Conservation (phyloP, 2,888 invertebrate species). For the Falcaria lacertinaria region DNA sequence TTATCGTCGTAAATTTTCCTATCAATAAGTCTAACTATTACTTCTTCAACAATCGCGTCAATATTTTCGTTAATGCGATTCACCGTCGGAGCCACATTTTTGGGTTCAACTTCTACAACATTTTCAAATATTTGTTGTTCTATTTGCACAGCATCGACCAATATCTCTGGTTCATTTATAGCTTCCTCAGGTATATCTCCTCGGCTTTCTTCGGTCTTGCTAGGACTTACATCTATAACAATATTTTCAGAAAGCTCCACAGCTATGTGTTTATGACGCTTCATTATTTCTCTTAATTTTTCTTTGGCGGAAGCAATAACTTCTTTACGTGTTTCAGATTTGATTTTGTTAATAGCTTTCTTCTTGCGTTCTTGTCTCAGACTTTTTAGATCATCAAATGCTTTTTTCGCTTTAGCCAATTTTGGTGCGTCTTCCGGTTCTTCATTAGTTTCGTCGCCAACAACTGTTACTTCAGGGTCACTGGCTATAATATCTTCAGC, state of each 20-base stretch:
- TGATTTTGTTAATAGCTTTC: conserved; percentile 69
- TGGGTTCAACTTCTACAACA: conserved; percentile 5
- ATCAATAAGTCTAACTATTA: conserved; percentile 64
- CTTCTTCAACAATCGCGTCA: conserved; percentile 71
- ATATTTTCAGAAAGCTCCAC: conserved; percentile 50
- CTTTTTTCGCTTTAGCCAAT: conserved; percentile 42
- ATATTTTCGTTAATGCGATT: conserved; percentile 54
- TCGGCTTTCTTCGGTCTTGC: conserved; percentile 40
- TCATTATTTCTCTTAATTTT: conserved; percentile 72
- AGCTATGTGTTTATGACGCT: conserved; percentile 66
- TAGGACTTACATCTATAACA: conserved; percentile 24
- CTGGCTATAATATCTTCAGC: conserved; percentile 14
- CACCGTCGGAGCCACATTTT: conserved; percentile 20
- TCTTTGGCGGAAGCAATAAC: conserved; percentile 74
- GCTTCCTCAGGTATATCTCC: conserved; percentile 54
- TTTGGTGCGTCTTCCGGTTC: conserved; percentile 21
- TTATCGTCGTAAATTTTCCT: conserved; percentile 77
- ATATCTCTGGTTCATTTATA: conserved; percentile 18
- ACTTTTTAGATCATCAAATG: conserved; percentile 48
- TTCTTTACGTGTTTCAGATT: conserved; percentile 67
- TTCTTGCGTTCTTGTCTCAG: conserved; percentile 59
- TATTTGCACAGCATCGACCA: conserved; percentile 9
- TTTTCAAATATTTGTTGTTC: conserved; percentile 15
- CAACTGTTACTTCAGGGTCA: conserved; percentile 16
- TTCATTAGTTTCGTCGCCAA: conserved; percentile 16